These are phyloP conservation scores for Cecropterus lyciades DNA, from an alignment of 1,140 invertebrate genomes.

Conservation along the genomic window DNA sequence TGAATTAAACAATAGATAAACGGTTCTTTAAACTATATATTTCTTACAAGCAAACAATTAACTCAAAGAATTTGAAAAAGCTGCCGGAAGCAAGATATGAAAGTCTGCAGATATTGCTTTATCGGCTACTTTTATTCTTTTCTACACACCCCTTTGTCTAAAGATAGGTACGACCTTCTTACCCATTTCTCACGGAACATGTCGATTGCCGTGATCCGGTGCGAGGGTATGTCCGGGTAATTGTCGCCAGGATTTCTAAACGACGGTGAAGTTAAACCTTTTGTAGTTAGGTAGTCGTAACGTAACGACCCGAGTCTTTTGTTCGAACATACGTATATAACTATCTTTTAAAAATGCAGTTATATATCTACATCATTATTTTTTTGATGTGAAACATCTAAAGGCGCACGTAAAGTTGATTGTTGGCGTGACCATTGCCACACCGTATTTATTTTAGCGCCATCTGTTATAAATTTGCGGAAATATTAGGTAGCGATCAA, in stretches of 20 bases:
- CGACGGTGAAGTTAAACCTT: background rate
- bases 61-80: background rate
- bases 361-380: no score
- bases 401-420: no score
- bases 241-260: conserved; percentile 21
- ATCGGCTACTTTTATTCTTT: conserved; percentile 20
- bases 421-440: no score
- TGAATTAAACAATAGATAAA: background rate
- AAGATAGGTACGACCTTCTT: conserved; percentile 24
- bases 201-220: conserved; percentile 20
- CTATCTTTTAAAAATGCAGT: no score
- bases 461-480: no score
- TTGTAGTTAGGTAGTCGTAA: background rate
- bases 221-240: conserved; percentile 27
- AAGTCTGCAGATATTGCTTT: conserved; percentile 7
- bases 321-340: no score
- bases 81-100: background rate
- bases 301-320: no score
- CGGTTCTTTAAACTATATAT: background rate
- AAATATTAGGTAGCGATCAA: no score
- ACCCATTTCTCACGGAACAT: conserved; percentile 19
- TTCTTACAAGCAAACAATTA: background rate
- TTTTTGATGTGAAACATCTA: no score
- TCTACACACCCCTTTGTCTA: conserved; percentile 5
- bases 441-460: no score